Percentiles rank a stretch among this genome's conserved stretches.
Conservation (phyloP, 2,797 vertebrate genomes). For the Manis javanica region DNA sequence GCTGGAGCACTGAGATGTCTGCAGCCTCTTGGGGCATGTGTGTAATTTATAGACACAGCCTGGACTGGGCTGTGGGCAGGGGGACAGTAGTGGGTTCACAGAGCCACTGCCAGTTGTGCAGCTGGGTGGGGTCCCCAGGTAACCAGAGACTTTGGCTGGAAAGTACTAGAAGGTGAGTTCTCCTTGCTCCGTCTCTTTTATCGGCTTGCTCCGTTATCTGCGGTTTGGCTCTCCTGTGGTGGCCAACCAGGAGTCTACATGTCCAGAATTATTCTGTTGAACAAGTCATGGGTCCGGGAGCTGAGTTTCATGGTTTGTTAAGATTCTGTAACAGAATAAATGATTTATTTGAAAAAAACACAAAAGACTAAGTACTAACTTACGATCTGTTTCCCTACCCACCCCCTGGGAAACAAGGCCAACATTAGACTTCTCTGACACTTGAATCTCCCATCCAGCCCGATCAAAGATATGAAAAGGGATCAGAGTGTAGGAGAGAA, state of each 20-base stretch:
- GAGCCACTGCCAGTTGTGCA: not conserved
- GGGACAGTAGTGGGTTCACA: not conserved
- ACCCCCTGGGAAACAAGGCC: not conserved
- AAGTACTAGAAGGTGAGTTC: not conserved
- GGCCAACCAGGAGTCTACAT: not conserved
- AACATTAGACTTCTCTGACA: not conserved
- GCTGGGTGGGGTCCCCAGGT: not conserved
- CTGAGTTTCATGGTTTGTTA: not conserved
- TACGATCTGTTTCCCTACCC: not conserved
- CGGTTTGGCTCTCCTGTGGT: not conserved
- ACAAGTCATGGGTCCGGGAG: not conserved
- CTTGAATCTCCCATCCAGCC: not conserved
- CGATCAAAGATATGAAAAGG: not conserved
- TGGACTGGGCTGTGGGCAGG: not conserved
- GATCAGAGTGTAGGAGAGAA: not conserved
- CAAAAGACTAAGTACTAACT: not conserved
- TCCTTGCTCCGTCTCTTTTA: not conserved
- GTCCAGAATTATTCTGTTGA: not conserved
- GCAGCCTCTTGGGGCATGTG: not conserved
- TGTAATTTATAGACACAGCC: not conserved
- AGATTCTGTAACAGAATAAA: not conserved
- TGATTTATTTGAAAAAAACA: too few relatives aligned
- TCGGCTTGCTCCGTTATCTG: not conserved
- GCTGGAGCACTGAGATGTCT: not conserved
- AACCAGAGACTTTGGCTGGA: not conserved